Evolutionary conservation across 2,113 vertebrate genomes (phyloP), one percentile per base, ranked within the genome.

Genomic region (Colossoma macropomum): DNA sequence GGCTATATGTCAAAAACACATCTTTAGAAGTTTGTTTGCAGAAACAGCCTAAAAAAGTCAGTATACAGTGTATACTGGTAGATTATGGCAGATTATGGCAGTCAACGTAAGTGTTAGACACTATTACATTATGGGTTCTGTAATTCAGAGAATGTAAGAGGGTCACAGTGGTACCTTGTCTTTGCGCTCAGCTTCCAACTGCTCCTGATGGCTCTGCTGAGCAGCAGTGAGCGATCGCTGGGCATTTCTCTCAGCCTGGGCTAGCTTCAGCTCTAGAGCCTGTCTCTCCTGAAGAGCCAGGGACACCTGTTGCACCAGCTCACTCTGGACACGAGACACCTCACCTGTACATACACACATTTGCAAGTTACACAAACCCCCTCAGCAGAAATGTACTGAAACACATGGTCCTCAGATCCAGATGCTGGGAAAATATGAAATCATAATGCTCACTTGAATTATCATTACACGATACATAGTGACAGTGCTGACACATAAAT

Each of bases 81-180:
- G 34, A 38, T 38, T 38, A 21, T 1, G 38, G 1, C 75, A 32
- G 23, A 54, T 54, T 8, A 65, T 16, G n/a, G 27, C 15, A 52
- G 75, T 25, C 19, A 28, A 50, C 50, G 41, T 21, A 65, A 8
- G 38, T 78, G 30, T 11, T 41, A 23, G 17, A 32, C 52, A 11
- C 23, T 17, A 59, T 3, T 71, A 10, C n/a, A 45, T 59, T 60
- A 71, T 41, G 34, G 16, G 10, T 30, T 30, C n/a, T 71, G 19
- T 56, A 79, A n/a, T 71, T 70, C 3, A 27, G 4, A 50, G 23
- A 5, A 71, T 16, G 50, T 38, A 9, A 34, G 63, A 60, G 54
- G n/a, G 17, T 45, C 21, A 65, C n/a, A n/a, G 38, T 4, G 15
- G 52, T 72, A 96, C 96, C 95, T 94, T 95, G 50, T 95, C 90